Conservation (phyloP, 2,797 vertebrate species). For the Hafferia zeledoni region DNA sequence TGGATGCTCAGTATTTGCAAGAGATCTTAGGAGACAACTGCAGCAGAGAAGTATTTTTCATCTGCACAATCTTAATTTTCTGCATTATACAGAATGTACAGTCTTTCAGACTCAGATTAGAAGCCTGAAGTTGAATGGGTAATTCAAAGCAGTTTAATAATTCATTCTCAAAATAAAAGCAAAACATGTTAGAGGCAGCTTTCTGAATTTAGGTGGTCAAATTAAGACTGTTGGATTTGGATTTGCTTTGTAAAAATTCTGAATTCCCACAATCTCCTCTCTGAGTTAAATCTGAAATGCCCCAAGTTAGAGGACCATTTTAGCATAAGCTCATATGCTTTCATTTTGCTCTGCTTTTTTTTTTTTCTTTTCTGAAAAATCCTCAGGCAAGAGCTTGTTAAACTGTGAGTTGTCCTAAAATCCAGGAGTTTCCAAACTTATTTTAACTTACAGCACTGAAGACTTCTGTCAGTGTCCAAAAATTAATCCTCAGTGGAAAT, state of each 20-base stretch:
- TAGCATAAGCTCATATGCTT: background rate
- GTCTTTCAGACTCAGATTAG: constrained; percentile 30
- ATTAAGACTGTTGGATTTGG: background rate
- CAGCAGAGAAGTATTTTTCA: constrained; percentile 24
- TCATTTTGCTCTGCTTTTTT: background rate
- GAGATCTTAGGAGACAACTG: constrained; percentile 1
- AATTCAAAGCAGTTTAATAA: background rate
- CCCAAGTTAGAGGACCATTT: background rate
- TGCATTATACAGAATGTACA: background rate
- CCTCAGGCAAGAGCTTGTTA: background rate
- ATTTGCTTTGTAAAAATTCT: background rate
- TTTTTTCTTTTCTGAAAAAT: constrained; percentile 26
- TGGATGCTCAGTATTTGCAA: constrained; percentile 21
- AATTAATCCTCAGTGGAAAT: background rate
- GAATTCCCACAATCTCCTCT: background rate
- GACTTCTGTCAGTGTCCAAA: background rate
- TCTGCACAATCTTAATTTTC: constrained; percentile 7
- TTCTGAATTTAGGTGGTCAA: constrained; percentile 22
- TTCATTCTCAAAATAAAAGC: background rate
- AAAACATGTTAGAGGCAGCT: background rate
- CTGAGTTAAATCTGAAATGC: background rate
- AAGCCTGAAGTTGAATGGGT: background rate
- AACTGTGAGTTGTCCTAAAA: background rate
- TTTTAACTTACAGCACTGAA: background rate
- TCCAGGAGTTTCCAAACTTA: background rate